Percentiles rank a stretch among this genome's conserved stretches.
phyloP scores from a whole-genome alignment of 2,888 invertebrate species.

The Caenorhabditis sp. region DNA sequence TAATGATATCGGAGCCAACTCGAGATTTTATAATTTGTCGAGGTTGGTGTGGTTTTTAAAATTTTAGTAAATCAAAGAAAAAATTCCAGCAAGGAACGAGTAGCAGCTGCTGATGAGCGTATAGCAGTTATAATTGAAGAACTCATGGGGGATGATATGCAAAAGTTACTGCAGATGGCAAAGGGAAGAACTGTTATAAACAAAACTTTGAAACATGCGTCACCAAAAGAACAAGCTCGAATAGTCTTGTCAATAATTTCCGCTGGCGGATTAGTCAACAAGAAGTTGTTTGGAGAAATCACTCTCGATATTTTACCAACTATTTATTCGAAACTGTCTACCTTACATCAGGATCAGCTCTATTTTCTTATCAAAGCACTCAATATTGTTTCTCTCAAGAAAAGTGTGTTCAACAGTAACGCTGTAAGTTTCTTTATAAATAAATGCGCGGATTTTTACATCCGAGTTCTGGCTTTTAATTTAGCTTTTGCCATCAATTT shows the following conservation, averaged over 20 bases:
- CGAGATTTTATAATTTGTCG: slow-evolving; percentile 16
- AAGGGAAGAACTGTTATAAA: slow-evolving; percentile 40
- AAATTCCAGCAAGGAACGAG: slow-evolving; percentile 37
- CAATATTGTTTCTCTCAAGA: slow-evolving; percentile 24
- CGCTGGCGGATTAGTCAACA: slow-evolving; percentile 25
- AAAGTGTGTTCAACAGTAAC: slow-evolving; percentile 22
- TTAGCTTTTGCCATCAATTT: too few relatives aligned
- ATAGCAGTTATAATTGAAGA: slow-evolving; percentile 31
- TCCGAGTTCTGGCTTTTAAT: too few relatives aligned
- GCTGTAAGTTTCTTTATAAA: slow-evolving; percentile 12
- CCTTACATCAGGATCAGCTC: slow-evolving; percentile 31
- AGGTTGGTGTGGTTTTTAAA: slow-evolving; percentile 9
- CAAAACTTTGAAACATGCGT: slow-evolving; percentile 28
- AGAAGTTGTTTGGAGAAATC: slow-evolving; percentile 32
- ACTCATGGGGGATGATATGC: slow-evolving; percentile 40
- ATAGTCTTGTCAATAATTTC: slow-evolving; percentile 25
- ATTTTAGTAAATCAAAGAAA: neutral
- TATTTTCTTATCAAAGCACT: slow-evolving; percentile 22
- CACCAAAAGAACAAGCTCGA: slow-evolving; percentile 29
- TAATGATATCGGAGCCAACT: slow-evolving; percentile 5
- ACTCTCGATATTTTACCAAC: slow-evolving; percentile 22
- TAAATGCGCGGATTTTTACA: too few relatives aligned
- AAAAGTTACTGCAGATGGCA: slow-evolving; percentile 37
- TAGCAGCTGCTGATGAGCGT: slow-evolving; percentile 16
- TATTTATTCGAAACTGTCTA: slow-evolving; percentile 14